Base-by-base conservation (phyloP, 2,797 vertebrate genomes). In the Labroides dimidiatus region DNA sequence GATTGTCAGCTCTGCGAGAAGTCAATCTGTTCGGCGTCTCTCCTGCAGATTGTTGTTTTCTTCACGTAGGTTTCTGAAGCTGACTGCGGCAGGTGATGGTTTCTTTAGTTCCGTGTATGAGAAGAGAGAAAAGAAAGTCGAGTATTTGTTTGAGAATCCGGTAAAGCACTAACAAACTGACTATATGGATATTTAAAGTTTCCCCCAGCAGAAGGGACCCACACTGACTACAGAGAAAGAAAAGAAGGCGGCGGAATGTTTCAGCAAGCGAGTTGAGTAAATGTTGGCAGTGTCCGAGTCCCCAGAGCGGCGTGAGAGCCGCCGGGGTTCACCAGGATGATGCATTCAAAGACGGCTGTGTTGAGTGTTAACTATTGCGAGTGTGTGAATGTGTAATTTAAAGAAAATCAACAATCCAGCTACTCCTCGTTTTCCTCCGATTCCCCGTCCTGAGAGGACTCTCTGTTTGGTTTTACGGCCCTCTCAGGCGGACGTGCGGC, bases 201-300 rank as follows among this genome's bases (percentile, higher is more conserved):
- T 58, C 36, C 64, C 60, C 75, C 53, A 58, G n/a, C n/a, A n/a
- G n/a, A 78, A 73, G 65, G 75, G 67, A 71, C 81, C 47, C 71
- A 87, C 90, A 81, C 76, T 84, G 77, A 84, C 71, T 88, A 88
- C 82, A 89, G 77, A 92, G 60, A 84, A 85, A 85, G 68, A 84
- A 86, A 87, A 62, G 69, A 75, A 62, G 68, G 76, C 49, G 51
- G 59, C 36, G 19, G 53, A 63, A 80, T 61, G 81, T 81, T 77
- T 77, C 27, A 58, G 74, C 48, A 64, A 81, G 69, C 60, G 17
- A 82, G 76, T 80, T 84, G 81, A 84, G 86, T 81, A 62, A 84
- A 78, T 51, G 71, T 83, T 93, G 93, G 93, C 93, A 93, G 92
- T 93, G 91, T 94, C 93, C 91, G 90, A 90, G 91, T 73, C 92